These are phyloP conservation scores for Agrochola macilenta DNA, from an alignment of 2,888 invertebrate genomes.

Conservation along the genomic window DNA sequence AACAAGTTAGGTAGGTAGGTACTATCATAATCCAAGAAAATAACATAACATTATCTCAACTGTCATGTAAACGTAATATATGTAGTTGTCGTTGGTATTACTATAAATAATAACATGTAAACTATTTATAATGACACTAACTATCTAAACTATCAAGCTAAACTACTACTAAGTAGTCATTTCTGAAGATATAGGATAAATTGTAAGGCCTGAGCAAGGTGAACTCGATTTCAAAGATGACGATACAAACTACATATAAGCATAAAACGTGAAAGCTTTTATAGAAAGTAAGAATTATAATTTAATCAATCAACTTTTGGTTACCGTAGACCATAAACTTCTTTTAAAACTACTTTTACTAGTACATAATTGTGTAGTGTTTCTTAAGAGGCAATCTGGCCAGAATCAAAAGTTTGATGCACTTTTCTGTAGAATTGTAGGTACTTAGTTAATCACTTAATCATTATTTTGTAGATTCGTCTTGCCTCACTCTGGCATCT, in stretches of 20 bases:
- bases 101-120: slow-evolving; percentile 12
- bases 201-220: not conserved
- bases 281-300: slow-evolving; percentile 29
- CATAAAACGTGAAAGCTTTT: not conserved
- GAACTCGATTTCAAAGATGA: not conserved
- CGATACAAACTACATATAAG: not conserved
- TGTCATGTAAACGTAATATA: not conserved
- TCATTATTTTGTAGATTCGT: not conserved
- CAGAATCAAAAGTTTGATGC: not conserved
- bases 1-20: not conserved
- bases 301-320: not conserved
- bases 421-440: not conserved
- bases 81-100: not conserved
- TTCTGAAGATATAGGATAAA: not conserved
- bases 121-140: slow-evolving; percentile 14
- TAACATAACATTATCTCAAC: slow-evolving; percentile 25
- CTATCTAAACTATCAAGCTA: not conserved
- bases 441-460: not conserved
- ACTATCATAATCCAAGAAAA: slow-evolving; percentile 32
- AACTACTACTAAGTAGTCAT: not conserved
- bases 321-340: not conserved
- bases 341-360: slow-evolving; percentile 18
- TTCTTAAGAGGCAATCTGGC: not conserved
- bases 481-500: not conserved
- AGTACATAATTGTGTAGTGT: not conserved